Base-by-base conservation (phyloP, 1,140 invertebrate species). In the Chymomyza costata region DNA sequence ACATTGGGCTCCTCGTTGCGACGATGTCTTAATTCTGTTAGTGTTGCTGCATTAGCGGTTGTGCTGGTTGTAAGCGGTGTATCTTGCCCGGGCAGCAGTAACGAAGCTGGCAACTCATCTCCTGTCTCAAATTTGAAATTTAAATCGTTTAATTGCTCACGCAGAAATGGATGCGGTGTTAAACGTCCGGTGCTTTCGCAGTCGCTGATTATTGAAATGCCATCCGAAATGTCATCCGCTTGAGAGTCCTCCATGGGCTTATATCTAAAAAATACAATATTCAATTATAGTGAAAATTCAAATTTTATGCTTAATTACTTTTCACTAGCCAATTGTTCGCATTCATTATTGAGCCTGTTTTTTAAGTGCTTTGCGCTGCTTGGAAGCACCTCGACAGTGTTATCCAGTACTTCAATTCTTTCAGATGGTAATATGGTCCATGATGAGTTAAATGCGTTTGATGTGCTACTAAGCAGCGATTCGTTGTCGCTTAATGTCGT, bases 201-300 rank as follows among this genome's bases (percentile, higher is more conserved):
- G 25, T 84, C 82, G 40, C 82, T 84, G 18, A 84, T 84, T 39
- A 84, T 82, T 15, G 82, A 84, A 14, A 84, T 84, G n/a, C 82
- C 82, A 58, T 84, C 82, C 1, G 82, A 84, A 13, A 82, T 41
- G 21, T 84, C 82, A 46, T 84, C 82, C 16, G 48, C 39, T 28
- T 53, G 73, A 10, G 52, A 28, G 38, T 82, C 76, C 1, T 82
- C 65, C 13, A 48, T 25, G 34, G 51, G 46, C 39, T 28, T 54
- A 21, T 28, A 28, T 6, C 25, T 28, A 28, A 28, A 28, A 28
- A 28, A 28, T 28, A 28, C 5, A 28, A n/a, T n/a, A n/a, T n/a
- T n/a, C n/a, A n/a, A n/a, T n/a, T n/a, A n/a, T n/a, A n/a, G n/a
- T n/a, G n/a, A 28, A 28, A 5, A 28, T 6, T 6, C 10, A 28